Evolutionary conservation across 2,888 invertebrate genomes (phyloP), one percentile per base, ranked within the genome.

Genomic region (Acrocera orbiculus): DNA sequence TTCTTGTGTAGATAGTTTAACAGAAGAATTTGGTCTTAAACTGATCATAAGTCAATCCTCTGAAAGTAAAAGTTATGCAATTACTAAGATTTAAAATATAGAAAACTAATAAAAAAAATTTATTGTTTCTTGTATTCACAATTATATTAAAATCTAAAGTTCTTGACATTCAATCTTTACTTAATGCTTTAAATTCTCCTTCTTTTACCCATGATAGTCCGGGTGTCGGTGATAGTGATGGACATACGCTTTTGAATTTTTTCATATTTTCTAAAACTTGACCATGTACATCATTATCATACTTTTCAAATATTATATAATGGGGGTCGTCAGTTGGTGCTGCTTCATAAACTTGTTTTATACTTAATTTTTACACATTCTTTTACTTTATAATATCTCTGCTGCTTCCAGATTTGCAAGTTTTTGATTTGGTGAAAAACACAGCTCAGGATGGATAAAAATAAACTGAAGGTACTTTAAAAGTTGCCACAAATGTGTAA

Each of bases 201-300:
- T 78, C 74, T 48, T 81, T 74, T 17, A 89, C 82, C 89, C 87
- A 90, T 1, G 87, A 87, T 38, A 81, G 69, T 4, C 86, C 85
- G 40, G 65, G 58, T 10, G 53, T 58, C 20, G 52, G 49, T 8
- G 46, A 44, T 3, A 45, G 40, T 31, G 61, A 54, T 10, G 9
- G 9, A 2, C 33, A 36, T 4, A 14, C 24, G 2, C 13, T 26
- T 14, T 54, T 53, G 27, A 57, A 52, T 44, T 58, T 61, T 20
- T 71, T 54, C 64, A 73, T 69, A 20, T 61, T 55, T 32, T 66
- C 67, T 48, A 71, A 69, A 6, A 75, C 67, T 32, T 70, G 62
- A 34, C 77, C 79, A 56, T 87, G 85, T 27, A 77, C 53, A 34
- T 73, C 71, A 8, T 73, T 67, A 48, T 76, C 70, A 55, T 77